These are phyloP conservation scores for Pocota personata DNA, from an alignment of 2,888 invertebrate genomes.

Conservation along the genomic window DNA sequence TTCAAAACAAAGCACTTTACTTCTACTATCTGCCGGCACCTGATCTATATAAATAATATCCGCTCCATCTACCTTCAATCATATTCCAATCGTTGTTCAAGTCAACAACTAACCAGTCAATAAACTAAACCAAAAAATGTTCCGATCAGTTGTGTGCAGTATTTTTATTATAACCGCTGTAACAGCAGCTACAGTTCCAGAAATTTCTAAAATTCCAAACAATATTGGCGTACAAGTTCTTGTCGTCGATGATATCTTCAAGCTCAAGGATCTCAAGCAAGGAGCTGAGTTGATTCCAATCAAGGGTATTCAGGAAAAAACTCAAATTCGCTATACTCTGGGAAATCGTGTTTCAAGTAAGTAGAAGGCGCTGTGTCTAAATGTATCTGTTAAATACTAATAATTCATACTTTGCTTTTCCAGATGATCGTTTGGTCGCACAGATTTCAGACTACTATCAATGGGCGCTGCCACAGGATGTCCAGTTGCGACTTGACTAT, in stretches of 20 bases:
- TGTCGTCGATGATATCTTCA: slow-evolving; percentile 6
- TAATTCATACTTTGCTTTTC: neutral
- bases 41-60: slow-evolving; percentile 7
- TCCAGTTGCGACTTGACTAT: slow-evolving; percentile 69
- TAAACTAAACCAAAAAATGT: neutral
- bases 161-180: neutral
- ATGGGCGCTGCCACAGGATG: slow-evolving; percentile 63
- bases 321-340: slow-evolving; percentile 39
- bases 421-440: slow-evolving; percentile 71
- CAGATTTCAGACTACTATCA: slow-evolving; percentile 40
- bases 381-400: neutral
- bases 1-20: neutral
- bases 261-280: slow-evolving; percentile 2
- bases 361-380: neutral
- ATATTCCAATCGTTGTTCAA: neutral
- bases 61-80: neutral
- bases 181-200: neutral
- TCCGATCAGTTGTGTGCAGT: slow-evolving; percentile 9
- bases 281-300: slow-evolving; percentile 18
- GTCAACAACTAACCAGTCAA: neutral
- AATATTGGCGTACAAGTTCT: neutral
- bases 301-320: neutral
- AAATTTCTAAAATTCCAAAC: neutral
- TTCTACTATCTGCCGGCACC: neutral
- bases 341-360: slow-evolving; percentile 55